Evolutionary conservation across 2,888 invertebrate species (phyloP), one percentile per base, ranked within the genome.

Genomic region (Xiphydria camelus): DNA sequence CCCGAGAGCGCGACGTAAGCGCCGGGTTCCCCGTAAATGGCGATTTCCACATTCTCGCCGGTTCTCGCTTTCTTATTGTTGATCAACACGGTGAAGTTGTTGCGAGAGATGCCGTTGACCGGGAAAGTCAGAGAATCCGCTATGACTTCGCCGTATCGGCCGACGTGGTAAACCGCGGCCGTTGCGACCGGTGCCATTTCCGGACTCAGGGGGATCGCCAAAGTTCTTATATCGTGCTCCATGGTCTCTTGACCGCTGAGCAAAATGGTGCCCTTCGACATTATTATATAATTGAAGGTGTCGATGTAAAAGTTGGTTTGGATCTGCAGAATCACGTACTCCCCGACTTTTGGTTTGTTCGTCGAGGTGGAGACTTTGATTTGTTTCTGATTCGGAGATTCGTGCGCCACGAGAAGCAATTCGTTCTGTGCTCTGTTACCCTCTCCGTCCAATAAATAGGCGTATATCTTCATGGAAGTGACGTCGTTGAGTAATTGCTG

Each of bases 121-220:
- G 94, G 94, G 80, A 96, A 94, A n/a, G 95, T 95, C 45, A 97
- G 79, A 45, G 93, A 91, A 78, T 97, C 97, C 0, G 91, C 91
- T 1, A 94, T 84, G 36, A 96, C 88, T 63, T 89, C 89, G 0
- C 91, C 94, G 58, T 88, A 86, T 9, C 83, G 83, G 4, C 87
- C 87, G 1, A 94, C 84, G 71, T 89, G 86, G 84, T 94, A 97
- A 36, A 92, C 92, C 14, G 95, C 84, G 22, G 93, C 83, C 0
- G 94, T 94, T 9, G 95, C 88, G 17, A 89, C 89, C 0, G 97
- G 97, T 5, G 96, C 91, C 92, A 93, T 91, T 79, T 92, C 92
- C 2, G 91, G 85, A 23, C 89, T 88, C 36, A 92, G 77, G 0
- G 89, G 85, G 49, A 92, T 84, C 0, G 92, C 87, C 77, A 92